phyloP scores from a whole-genome alignment of 2,113 vertebrate genomes.

The Cheilinus undulatus region DNA sequence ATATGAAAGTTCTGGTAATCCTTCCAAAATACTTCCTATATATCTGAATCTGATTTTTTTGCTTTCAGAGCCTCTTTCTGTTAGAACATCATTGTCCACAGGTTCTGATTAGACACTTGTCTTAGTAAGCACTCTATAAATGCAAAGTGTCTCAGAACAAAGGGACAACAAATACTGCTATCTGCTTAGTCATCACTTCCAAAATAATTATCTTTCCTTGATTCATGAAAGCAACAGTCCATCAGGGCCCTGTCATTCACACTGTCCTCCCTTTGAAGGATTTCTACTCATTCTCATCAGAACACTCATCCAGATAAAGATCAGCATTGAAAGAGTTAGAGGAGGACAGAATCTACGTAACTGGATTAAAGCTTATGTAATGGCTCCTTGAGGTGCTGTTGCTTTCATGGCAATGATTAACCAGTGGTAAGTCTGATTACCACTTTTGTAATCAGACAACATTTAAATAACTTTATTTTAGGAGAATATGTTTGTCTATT shows the following conservation, averaged over 20 bases:
- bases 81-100: background rate
- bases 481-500: too few species aligned
- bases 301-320: constrained; percentile 37
- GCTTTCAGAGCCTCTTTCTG: too few species aligned
- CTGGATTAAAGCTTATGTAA: constrained; percentile 39
- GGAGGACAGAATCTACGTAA: constrained; percentile 20
- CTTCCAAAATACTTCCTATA: too few species aligned
- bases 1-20: too few species aligned
- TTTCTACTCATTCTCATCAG: constrained; percentile 37
- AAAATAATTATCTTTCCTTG: constrained; percentile 32
- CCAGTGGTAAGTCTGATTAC: too few species aligned
- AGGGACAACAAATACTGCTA: constrained; percentile 6
- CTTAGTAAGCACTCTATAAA: constrained; percentile 15
- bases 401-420: background rate
- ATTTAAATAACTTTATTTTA: too few species aligned
- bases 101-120: background rate
- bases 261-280: constrained; percentile 26
- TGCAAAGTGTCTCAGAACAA: constrained; percentile 7
- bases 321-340: background rate
- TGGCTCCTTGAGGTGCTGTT: constrained; percentile 26
- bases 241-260: constrained; percentile 34
- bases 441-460: too few species aligned
- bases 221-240: constrained; percentile 24
- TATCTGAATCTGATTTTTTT: too few species aligned
- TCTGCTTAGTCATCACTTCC: constrained; percentile 34